Percentiles rank a stretch among this genome's conserved stretches.
phyloP scores from a whole-genome alignment of 2,797 vertebrate genomes.

The Sylvia borin region DNA sequence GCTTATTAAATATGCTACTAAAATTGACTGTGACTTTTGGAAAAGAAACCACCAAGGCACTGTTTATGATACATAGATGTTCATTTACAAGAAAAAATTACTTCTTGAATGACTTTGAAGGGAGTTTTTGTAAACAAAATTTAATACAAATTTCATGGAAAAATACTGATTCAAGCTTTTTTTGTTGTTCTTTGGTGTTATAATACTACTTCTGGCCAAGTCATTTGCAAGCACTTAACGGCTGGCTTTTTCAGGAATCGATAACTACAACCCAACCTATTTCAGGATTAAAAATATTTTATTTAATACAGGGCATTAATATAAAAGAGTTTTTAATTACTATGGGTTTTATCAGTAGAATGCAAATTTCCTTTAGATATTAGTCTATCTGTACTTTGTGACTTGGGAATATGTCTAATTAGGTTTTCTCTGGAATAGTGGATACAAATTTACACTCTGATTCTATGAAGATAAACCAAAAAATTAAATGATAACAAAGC shows the following conservation, averaged over 20 bases:
- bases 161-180: neutral
- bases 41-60: neutral
- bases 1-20: slow-evolving; percentile 9
- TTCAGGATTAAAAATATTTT: slow-evolving; percentile 30
- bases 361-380: slow-evolving; percentile 59
- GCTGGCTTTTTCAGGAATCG: neutral
- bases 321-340: slow-evolving; percentile 57
- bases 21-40: slow-evolving; percentile 33
- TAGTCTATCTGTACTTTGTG: slow-evolving; percentile 59
- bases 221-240: neutral
- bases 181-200: neutral
- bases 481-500: slow-evolving; percentile 48
- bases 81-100: neutral
- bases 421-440: slow-evolving; percentile 64
- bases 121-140: neutral
- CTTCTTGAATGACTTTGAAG: slow-evolving; percentile 13
- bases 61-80: neutral
- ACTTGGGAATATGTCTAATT: slow-evolving; percentile 66
- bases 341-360: slow-evolving; percentile 46
- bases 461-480: slow-evolving; percentile 64
- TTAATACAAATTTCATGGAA: neutral
- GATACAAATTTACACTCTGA: slow-evolving; percentile 55
- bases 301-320: slow-evolving; percentile 23
- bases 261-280: slow-evolving; percentile 27
- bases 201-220: neutral